Evolutionary conservation across 2,797 vertebrate genomes (phyloP).

Genomic region (Ptychadena robeensis): DNA sequence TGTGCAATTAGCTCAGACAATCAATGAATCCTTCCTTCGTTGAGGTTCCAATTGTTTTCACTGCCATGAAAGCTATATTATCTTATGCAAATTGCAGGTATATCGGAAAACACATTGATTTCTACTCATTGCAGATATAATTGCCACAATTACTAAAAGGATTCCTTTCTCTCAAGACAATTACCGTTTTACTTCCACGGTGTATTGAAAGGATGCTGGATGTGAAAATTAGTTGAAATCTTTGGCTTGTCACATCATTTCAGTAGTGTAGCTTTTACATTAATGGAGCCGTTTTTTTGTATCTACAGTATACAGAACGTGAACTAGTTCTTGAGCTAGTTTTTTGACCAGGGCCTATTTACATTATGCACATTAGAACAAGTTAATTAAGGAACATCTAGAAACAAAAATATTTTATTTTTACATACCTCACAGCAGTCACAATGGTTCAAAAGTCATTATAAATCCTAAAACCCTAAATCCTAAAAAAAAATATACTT

Average conservation of each 20-base stretch:
- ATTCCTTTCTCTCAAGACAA: slow-evolving; percentile 19
- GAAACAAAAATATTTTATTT: too few species aligned
- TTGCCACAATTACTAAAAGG: slow-evolving; percentile 15
- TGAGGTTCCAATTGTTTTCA: slow-evolving; percentile 1
- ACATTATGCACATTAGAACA: too few species aligned
- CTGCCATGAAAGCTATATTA: slow-evolving; percentile 31
- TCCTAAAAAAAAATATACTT: too few species aligned
- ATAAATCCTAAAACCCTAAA: too few species aligned
- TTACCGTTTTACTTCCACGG: slow-evolving; percentile 6
- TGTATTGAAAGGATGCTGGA: slow-evolving; percentile 7
- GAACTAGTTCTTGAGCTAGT: too few species aligned
- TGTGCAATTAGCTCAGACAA: not conserved
- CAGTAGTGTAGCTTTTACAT: not conserved
- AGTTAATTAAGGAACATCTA: too few species aligned
- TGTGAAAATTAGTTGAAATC: slow-evolving; percentile 12
- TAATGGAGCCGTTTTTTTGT: too few species aligned
- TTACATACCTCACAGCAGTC: too few species aligned
- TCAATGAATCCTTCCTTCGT: slow-evolving; percentile 5
- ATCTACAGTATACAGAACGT: too few species aligned
- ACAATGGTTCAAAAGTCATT: too few species aligned
- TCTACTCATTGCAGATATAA: slow-evolving; percentile 3
- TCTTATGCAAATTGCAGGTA: slow-evolving; percentile 27
- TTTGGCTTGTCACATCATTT: not conserved
- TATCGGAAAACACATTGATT: slow-evolving; percentile 36
- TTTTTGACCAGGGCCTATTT: too few species aligned